Percentiles rank a stretch among this genome's conserved stretches.
Conservation (phyloP, 2,797 vertebrate species). For the Lepus oiostolus region DNA sequence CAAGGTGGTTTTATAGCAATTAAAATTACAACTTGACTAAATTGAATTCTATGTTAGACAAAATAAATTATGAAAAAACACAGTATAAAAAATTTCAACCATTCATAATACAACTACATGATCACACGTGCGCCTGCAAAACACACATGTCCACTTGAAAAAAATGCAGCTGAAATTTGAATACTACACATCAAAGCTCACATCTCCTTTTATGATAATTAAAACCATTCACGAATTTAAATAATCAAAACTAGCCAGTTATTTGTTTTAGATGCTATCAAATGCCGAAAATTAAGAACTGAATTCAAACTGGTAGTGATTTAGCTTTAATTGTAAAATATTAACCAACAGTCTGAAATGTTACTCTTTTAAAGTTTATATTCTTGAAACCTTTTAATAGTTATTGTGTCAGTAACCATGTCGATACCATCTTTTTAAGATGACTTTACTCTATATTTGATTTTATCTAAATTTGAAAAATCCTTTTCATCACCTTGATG, state of each 20-base stretch:
- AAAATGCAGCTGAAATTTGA: slow-evolving; percentile 49
- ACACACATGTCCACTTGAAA: not conserved
- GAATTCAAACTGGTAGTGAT: slow-evolving; percentile 54
- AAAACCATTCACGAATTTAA: slow-evolving; percentile 69
- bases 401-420: slow-evolving; percentile 12
- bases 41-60: slow-evolving; percentile 45
- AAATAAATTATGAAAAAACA: slow-evolving; percentile 45
- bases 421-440: slow-evolving; percentile 21
- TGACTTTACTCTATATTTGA: slow-evolving; percentile 38
- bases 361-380: slow-evolving; percentile 19
- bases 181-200: slow-evolving; percentile 64
- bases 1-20: slow-evolving; percentile 18
- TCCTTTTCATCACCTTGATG: slow-evolving; percentile 13
- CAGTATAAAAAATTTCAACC: slow-evolving; percentile 37
- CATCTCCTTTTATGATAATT: slow-evolving; percentile 58
- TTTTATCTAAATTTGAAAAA: slow-evolving; percentile 61
- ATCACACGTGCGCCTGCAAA: not conserved
- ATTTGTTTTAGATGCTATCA: slow-evolving; percentile 58
- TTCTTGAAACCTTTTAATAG: slow-evolving; percentile 63
- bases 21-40: slow-evolving; percentile 60
- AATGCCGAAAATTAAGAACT: slow-evolving; percentile 60
- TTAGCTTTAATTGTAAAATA: slow-evolving; percentile 59
- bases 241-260: slow-evolving; percentile 54
- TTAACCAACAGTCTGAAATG: slow-evolving; percentile 48
- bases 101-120: slow-evolving; percentile 39